Base-by-base conservation (phyloP, 2,797 vertebrate species). In the Danio kyathit region DNA sequence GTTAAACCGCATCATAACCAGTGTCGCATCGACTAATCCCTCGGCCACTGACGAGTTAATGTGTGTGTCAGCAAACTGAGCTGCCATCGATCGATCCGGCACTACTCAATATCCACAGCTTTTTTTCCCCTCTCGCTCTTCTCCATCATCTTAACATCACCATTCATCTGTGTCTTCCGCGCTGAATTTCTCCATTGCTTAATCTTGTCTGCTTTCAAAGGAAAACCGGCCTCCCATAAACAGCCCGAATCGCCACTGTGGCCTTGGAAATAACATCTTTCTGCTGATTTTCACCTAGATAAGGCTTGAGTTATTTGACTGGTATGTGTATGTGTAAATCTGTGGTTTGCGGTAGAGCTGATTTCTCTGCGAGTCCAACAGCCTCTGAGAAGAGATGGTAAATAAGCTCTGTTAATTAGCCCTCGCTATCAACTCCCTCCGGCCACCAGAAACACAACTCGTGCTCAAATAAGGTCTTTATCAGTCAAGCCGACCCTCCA, bases 21-120 rank as follows among this genome's bases (percentile, higher is more conserved):
- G 19, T 17, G 43, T 63, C 16, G 6, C 59, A 70, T 83, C 51
- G 67, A 82, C 57, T 66, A 69, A 19, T 67, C 16, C 46, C 8
- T 1, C 14, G 1, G 76, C 71, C 69, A 19, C 51, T 61, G 73
- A 82, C 64, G 54, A 80, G 64, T 67, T 87, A 73, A 81, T 43
- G 66, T 38, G 10, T 76, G 78, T 81, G 80, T 87, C 84, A 87
- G 84, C 84, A 74, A 79, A 83, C 81, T 67, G 63, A 59, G 60
- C 54, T 1, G 6, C 16, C 9, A 78, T 84, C 61, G 56, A 84
- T 84, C 49, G 46, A 63, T 84, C 43, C 21, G 57, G 13, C n/a
- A 2, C 38, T 52, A 52, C 67, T 63, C 65, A 17, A 78, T 61
- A 75, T 75, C 73, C 5, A 8, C 63, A 13, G 59, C 13, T 5